phyloP scores from a whole-genome alignment of 1,140 invertebrate species.

The Tetraneura akinire region DNA sequence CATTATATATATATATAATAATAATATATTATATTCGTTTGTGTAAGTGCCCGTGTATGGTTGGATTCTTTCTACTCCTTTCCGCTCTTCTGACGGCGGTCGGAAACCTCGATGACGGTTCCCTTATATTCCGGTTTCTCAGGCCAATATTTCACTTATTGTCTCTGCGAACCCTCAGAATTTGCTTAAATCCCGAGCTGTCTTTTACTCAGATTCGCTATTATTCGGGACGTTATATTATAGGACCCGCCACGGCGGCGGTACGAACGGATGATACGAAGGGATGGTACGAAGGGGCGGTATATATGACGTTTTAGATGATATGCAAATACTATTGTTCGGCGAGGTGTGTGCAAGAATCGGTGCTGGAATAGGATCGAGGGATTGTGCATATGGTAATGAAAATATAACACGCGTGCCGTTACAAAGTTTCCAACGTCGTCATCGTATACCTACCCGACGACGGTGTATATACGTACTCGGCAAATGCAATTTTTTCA shows the following conservation, averaged over 20 bases:
- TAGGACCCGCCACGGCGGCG: not conserved
- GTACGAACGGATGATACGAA: too few relatives aligned
- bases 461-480: not conserved
- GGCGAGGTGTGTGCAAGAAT: too few relatives aligned
- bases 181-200: conserved; percentile 6
- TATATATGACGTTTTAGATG: not conserved
- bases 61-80: not conserved
- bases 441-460: not conserved
- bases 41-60: not conserved
- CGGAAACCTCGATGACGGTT: not conserved
- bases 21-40: not conserved
- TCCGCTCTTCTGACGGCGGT: not conserved
- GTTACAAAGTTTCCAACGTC: not conserved
- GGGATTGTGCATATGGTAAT: not conserved
- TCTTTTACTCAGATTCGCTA: not conserved
- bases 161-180: not conserved
- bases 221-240: not conserved
- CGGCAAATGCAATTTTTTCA: not conserved
- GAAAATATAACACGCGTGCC: not conserved
- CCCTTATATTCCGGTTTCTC: not conserved
- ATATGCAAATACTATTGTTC: conserved; percentile 2
- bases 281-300: not conserved
- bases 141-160: conserved; percentile 5
- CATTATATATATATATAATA: not conserved
- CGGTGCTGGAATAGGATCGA: not conserved